phyloP scores from a whole-genome alignment of 1,140 invertebrate species.

The Brachionus paranguensis region DNA sequence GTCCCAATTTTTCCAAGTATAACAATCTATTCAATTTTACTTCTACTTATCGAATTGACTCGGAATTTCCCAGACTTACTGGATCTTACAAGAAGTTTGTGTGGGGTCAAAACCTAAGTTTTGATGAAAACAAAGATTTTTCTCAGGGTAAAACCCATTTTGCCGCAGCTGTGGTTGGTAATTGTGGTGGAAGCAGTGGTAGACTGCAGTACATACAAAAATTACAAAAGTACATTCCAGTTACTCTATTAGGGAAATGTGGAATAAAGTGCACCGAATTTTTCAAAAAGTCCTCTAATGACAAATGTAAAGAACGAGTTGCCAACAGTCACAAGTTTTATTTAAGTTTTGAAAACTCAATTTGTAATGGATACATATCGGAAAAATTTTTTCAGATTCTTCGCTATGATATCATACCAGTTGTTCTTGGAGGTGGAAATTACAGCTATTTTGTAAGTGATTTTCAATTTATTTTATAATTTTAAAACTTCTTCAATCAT shows the following conservation, averaged over 20 bases:
- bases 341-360: constrained; percentile 41
- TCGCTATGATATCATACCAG: constrained; percentile 29
- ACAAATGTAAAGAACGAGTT: not conserved
- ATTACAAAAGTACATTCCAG: constrained; percentile 3
- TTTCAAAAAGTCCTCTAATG: not conserved
- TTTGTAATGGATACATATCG: constrained; percentile 42
- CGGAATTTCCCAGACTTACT: not conserved
- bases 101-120: not conserved
- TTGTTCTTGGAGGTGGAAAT: constrained; percentile 37
- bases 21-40: constrained; percentile 26
- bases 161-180: constrained; percentile 9
- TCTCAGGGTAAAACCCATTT: not conserved
- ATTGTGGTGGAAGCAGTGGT: constrained; percentile 41
- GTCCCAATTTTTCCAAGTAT: not conserved
- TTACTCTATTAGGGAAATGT: constrained; percentile 24
- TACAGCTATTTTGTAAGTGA: not conserved
- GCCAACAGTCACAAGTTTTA: constrained; percentile 36
- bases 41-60: not conserved
- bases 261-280: not conserved
- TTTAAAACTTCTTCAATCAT: too few species aligned
- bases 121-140: not conserved
- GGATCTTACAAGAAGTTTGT: not conserved
- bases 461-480: not conserved
- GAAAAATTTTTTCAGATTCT: constrained; percentile 41
- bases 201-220: constrained; percentile 19